These are phyloP conservation scores for Aphelinus atriplicis DNA, from an alignment of 1,140 invertebrate genomes.

Conservation along the genomic window DNA sequence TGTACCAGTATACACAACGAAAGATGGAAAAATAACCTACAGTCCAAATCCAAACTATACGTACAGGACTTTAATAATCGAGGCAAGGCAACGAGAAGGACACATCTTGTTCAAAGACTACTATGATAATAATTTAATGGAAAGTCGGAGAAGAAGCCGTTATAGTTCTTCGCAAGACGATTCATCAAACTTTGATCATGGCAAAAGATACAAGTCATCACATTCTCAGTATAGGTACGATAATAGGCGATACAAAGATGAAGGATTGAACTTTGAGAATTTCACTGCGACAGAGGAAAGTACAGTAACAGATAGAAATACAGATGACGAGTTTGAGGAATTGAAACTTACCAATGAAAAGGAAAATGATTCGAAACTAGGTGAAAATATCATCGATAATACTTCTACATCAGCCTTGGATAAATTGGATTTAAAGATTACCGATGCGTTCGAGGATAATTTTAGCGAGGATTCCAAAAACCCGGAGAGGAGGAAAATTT, in stretches of 20 bases:
- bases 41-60: constrained; percentile 62
- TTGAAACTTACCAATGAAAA: constrained; percentile 1
- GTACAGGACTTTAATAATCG: constrained; percentile 55
- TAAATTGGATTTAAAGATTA: not conserved
- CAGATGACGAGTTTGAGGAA: constrained; percentile 3
- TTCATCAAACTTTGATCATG: constrained; percentile 6
- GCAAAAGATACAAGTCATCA: constrained; percentile 27
- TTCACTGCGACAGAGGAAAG: not conserved
- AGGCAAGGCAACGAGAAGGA: constrained; percentile 49
- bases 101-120: constrained; percentile 26
- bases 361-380: not conserved
- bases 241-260: constrained; percentile 28
- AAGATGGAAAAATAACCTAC: constrained; percentile 64
- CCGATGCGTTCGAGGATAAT: not conserved
- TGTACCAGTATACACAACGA: constrained; percentile 63
- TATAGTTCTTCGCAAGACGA: constrained; percentile 39
- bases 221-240: constrained; percentile 18
- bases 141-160: not conserved
- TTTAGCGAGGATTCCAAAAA: not conserved
- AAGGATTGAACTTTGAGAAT: constrained; percentile 30
- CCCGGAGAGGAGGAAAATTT: constrained; percentile 1
- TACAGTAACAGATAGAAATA: not conserved
- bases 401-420: not conserved
- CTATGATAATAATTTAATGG: constrained; percentile 30
- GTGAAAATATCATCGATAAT: constrained; percentile 4